Evolutionary conservation across 1,140 invertebrate species (phyloP).

Genomic region (Macrosteles quadrilineatus): DNA sequence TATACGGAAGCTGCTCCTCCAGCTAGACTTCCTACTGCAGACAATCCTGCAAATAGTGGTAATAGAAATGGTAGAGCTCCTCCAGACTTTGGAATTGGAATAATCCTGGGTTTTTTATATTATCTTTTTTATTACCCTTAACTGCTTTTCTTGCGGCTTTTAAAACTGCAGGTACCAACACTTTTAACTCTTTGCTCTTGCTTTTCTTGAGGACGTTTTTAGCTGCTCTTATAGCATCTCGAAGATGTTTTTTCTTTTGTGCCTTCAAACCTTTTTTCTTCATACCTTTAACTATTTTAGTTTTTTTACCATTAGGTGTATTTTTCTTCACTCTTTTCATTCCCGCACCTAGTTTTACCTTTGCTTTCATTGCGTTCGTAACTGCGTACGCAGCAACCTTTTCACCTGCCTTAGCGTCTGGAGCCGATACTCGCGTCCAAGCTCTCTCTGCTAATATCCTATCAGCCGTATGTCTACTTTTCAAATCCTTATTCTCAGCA

Average conservation of each 20-base stretch:
- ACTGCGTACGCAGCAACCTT: constrained; percentile 45
- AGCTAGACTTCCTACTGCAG: background rate
- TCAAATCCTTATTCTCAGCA: constrained; percentile 45
- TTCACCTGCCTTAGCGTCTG: constrained; percentile 46
- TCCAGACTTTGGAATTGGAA: background rate
- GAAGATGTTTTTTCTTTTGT: constrained; percentile 14
- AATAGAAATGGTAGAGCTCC: background rate
- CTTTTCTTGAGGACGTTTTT: background rate
- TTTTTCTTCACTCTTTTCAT: too few relatives aligned
- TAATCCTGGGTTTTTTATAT: too few relatives aligned
- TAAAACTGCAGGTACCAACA: too few relatives aligned
- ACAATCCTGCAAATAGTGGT: constrained; percentile 5
- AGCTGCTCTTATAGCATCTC: background rate
- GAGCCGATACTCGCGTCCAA: constrained; percentile 47
- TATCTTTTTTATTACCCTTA: background rate
- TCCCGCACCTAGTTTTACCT: constrained; percentile 46
- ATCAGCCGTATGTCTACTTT: constrained; percentile 49
- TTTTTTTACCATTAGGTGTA: too few relatives aligned
- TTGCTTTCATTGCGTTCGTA: constrained; percentile 46
- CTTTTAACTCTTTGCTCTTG: too few relatives aligned
- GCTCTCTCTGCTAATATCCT: constrained; percentile 47
- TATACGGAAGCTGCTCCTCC: background rate
- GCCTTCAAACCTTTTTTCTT: too few relatives aligned
- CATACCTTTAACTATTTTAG: too few relatives aligned
- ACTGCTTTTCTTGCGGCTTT: too few relatives aligned